Conservation (phyloP, 2,888 invertebrate species). For the Drosophila peninsularis region DNA sequence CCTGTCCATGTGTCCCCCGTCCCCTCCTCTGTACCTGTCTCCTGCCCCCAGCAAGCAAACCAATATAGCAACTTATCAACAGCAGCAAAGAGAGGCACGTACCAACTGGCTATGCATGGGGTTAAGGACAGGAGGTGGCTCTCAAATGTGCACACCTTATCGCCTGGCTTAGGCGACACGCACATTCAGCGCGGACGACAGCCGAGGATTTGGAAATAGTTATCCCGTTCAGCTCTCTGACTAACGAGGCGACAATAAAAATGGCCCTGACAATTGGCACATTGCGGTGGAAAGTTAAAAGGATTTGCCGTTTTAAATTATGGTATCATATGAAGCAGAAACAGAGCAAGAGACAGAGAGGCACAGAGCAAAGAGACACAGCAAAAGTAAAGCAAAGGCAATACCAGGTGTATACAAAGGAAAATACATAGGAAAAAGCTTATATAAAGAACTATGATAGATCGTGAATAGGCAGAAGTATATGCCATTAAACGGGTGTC, state of each 20-base stretch:
- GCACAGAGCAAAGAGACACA: background rate
- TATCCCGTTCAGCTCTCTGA: conserved; percentile 49
- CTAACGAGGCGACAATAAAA: conserved; percentile 78
- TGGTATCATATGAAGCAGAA: conserved; percentile 27
- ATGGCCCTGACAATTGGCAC: conserved; percentile 73
- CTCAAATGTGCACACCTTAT: conserved; percentile 76
- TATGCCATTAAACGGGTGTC: no score
- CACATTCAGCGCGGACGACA: conserved; percentile 34
- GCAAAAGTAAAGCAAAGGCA: background rate
- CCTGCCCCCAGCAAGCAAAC: conserved; percentile 41
- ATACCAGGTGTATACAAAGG: background rate
- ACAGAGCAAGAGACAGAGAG: background rate
- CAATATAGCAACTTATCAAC: conserved; percentile 77
- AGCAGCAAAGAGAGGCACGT: conserved; percentile 72
- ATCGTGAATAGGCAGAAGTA: background rate
- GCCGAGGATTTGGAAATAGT: conserved; percentile 65
- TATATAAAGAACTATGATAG: background rate
- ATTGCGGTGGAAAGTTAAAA: conserved; percentile 73
- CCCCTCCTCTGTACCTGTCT: no score
- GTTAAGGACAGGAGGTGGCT: background rate
- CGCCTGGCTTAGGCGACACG: conserved; percentile 76
- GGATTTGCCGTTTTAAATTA: conserved; percentile 71
- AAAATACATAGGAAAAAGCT: background rate
- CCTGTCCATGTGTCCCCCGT: conserved; percentile 18
- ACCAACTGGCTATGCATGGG: conserved; percentile 18